Conservation (phyloP, 92 coral and sea anemone species). For the Porites rus region DNA sequence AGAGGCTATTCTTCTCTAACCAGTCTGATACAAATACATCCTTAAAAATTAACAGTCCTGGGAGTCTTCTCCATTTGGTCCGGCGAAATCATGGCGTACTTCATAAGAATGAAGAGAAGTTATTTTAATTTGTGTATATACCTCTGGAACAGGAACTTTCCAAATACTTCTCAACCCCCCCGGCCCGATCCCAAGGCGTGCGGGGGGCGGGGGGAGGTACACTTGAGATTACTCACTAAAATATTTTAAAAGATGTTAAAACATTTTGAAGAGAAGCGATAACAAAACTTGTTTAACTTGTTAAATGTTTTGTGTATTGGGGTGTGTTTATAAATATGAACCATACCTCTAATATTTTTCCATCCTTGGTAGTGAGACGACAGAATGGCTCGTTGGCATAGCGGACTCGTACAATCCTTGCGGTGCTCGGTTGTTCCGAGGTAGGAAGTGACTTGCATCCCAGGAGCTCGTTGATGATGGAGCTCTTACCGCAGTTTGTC, state of each 20-base stretch:
- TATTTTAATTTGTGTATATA: no score
- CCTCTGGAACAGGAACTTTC: not conserved
- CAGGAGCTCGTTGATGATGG: conserved; percentile 73
- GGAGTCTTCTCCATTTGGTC: no score
- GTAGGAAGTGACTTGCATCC: conserved; percentile 66
- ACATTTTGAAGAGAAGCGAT: no score
- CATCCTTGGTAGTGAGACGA: conserved; percentile 36
- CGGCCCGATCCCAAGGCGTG: not conserved
- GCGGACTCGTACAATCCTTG: conserved; percentile 72
- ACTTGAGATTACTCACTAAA: no score
- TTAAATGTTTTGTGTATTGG: no score
- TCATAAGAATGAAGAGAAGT: not conserved
- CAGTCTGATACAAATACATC: no score
- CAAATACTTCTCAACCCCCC: no score
- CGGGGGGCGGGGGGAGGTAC: not conserved
- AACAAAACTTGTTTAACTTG: no score
- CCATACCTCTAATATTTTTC: conserved; percentile 8
- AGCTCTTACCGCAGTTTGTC: conserved; percentile 84
- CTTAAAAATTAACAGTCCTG: no score
- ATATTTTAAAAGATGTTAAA: no score
- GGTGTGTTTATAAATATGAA: not conserved
- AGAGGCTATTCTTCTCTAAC: no score
- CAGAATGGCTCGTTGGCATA: conserved; percentile 65
- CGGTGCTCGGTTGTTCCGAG: conserved; percentile 79
- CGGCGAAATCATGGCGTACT: not conserved